Evolutionary conservation across 2,113 vertebrate species (phyloP).

Genomic region (Phaethon lepturus): DNA sequence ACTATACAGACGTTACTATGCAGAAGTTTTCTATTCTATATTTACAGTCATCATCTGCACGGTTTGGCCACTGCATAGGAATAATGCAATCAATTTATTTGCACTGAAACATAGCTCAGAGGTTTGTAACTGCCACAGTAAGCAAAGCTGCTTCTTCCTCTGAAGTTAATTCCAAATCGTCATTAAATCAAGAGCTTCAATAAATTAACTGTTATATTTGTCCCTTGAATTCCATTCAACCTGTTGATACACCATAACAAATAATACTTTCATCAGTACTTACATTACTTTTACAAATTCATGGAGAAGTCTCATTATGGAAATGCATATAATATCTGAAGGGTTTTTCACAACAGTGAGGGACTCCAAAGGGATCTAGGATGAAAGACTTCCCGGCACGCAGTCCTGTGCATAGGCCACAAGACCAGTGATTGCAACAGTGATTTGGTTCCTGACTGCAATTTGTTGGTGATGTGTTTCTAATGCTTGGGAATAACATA

Average conservation of each 20-base stretch:
- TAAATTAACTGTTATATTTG: background rate
- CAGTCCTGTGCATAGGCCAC: background rate
- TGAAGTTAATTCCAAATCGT: background rate
- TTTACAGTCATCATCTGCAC: background rate
- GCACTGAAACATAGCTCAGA: background rate
- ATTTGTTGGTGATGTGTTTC: background rate
- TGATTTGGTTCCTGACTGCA: background rate
- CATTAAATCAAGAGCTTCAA: background rate
- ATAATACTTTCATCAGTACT: background rate
- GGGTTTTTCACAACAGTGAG: background rate
- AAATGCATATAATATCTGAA: background rate
- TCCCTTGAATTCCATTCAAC: background rate
- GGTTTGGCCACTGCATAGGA: background rate
- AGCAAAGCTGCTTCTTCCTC: background rate
- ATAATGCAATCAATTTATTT: background rate
- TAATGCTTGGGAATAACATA: constrained; percentile 26
- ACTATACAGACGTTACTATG: background rate
- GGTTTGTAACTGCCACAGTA: background rate
- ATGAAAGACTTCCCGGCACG: background rate
- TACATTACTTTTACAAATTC: background rate
- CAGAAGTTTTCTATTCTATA: background rate
- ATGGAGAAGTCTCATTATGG: background rate
- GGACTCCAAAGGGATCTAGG: background rate
- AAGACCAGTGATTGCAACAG: background rate
- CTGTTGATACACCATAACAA: background rate